Conservation (phyloP, 2,797 vertebrate species). For the Alectoris magna region DNA sequence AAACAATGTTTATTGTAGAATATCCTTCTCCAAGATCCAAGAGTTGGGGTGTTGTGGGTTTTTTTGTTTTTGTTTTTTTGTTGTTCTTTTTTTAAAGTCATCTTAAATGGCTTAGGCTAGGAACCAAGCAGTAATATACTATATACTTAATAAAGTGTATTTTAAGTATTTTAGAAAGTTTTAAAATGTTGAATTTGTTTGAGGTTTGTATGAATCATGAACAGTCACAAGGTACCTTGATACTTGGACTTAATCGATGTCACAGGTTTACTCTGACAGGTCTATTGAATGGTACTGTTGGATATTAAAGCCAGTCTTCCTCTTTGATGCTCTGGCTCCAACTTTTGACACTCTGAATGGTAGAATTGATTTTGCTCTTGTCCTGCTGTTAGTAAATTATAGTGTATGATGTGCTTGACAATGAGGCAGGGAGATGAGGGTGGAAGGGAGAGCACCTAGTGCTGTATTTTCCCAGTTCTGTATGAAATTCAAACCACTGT, state of each 20-base stretch:
- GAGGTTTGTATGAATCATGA: neutral
- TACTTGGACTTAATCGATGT: neutral
- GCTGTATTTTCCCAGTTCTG: neutral
- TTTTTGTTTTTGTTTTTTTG: neutral
- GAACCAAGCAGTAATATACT: neutral
- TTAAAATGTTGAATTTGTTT: neutral
- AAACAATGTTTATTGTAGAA: neutral
- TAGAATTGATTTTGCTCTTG: neutral
- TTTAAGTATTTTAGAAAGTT: neutral
- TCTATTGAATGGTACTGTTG: neutral
- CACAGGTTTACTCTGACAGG: neutral
- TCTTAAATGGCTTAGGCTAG: neutral
- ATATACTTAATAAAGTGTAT: neutral
- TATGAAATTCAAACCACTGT: neutral
- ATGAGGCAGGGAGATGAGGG: neutral
- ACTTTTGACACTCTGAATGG: neutral
- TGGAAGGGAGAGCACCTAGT: neutral
- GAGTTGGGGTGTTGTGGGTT: neutral
- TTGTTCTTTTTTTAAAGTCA: neutral
- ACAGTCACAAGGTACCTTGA: neutral
- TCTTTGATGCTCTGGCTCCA: neutral
- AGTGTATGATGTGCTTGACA: neutral
- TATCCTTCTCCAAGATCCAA: neutral
- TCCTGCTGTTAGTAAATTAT: neutral
- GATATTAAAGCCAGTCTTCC: neutral